These are phyloP conservation scores for Carpatolechia fugitivella DNA, from an alignment of 2,888 invertebrate species.

Conservation along the genomic window DNA sequence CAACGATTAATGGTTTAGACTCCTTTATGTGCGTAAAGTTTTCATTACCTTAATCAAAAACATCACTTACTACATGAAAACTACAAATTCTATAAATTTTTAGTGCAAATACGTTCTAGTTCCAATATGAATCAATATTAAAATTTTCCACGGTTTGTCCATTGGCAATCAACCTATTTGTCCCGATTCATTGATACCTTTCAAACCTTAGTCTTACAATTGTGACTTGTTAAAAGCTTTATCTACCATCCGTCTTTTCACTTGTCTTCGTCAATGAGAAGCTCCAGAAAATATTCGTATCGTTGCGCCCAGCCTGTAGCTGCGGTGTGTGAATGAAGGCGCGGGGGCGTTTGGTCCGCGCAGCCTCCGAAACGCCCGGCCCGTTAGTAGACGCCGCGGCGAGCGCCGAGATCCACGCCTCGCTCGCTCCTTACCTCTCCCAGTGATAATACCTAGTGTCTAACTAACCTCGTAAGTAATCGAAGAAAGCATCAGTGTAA, in stretches of 20 bases:
- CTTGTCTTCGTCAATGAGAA: slow-evolving; percentile 6
- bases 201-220: too few relatives aligned
- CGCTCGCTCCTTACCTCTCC: slow-evolving; percentile 44
- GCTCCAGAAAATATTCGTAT: not conserved
- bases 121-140: too few relatives aligned
- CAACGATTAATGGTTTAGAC: too few relatives aligned
- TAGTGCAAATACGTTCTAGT: too few relatives aligned
- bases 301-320: slow-evolving; percentile 4
- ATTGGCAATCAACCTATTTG: too few relatives aligned
- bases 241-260: slow-evolving; percentile 5
- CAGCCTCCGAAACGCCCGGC: slow-evolving; percentile 67
- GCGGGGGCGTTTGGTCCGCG: slow-evolving; percentile 66
- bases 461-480: slow-evolving; percentile 62
- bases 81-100: too few relatives aligned
- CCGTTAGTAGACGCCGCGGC: slow-evolving; percentile 68
- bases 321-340: slow-evolving; percentile 66
- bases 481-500: slow-evolving; percentile 9
- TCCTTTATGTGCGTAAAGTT: too few relatives aligned
- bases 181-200: too few relatives aligned
- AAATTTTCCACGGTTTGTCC: too few relatives aligned
- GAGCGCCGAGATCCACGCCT: slow-evolving; percentile 57
- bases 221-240: not conserved
- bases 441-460: slow-evolving; percentile 56
- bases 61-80: too few relatives aligned
- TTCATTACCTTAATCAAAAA: too few relatives aligned